phyloP scores from a whole-genome alignment of 2,113 vertebrate genomes.

The Cervus canadensis region DNA sequence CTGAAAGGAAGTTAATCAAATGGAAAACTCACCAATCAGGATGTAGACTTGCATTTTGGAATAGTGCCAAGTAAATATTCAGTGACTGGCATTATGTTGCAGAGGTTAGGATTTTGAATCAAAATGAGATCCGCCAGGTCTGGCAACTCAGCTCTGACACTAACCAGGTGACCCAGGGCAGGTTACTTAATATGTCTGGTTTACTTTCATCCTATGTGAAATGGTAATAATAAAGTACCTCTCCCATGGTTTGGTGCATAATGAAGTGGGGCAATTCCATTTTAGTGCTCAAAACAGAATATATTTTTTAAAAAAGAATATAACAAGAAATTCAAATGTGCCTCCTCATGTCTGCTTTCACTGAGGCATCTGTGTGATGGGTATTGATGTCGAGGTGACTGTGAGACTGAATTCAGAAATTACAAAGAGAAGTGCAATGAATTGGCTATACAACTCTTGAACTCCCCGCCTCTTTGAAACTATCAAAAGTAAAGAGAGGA shows the following conservation, averaged over 20 bases:
- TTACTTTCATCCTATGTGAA: neutral
- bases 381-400: neutral
- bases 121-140: neutral
- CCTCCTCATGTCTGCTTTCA: neutral
- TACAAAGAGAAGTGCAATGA: neutral
- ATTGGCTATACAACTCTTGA: neutral
- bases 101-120: neutral
- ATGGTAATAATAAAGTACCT: constrained; percentile 11
- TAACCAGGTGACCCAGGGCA: neutral
- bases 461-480: neutral
- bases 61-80: neutral
- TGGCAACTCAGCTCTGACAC: neutral
- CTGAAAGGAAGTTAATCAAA: neutral
- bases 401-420: neutral
- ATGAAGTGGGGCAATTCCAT: neutral
- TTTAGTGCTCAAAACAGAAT: neutral
- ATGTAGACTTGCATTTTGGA: neutral
- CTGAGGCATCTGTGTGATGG: neutral
- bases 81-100: neutral
- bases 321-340: neutral
- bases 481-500: neutral
- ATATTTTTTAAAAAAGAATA: neutral
- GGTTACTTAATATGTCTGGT: neutral
- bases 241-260: neutral
- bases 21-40: neutral